Evolutionary conservation across 2,113 vertebrate species (phyloP), one percentile per base, ranked within the genome.

Genomic region (Pterocles orientalis): DNA sequence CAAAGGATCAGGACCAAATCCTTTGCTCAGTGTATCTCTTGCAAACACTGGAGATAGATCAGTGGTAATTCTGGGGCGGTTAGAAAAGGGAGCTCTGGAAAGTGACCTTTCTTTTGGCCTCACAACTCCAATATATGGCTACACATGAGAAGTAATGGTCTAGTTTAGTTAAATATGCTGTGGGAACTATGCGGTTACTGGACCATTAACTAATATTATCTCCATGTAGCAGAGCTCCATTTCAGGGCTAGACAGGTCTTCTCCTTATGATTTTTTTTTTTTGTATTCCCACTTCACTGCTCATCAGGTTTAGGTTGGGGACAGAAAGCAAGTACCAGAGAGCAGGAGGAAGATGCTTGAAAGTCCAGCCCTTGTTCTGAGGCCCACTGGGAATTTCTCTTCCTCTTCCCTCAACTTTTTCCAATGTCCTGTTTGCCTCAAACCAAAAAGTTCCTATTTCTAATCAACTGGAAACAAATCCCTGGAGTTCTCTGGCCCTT

Each of bases 301-400:
- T 78, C 39, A 24, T 10, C 1, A 0, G 1, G 1, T 61, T 92
- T 41, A 58, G 4, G 28, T 3, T 24, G 24, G 10, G 17, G 18
- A 82, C 56, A 71, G 64, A 84, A 86, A 64, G 2, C 2, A 76
- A 24, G 0, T 20, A 41, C 20, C 60, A 66, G 21, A 70, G 16
- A 91, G 28, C 4, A 34, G 7, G 6, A 5, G 14, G 10, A 45
- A 64, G 14, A n/a, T 14, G 18, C 11, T 16, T 66, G 54, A 73
- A 88, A 58, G 17, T 39, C 76, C n/a, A 83, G 17, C 11, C 14
- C 10, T 31, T 64, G 18, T 51, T 34, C 20, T 4, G 0, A 64
- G 15, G 33, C 45, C 33, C 47, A 75, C 0, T 2, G 48, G 20
- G 24, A 82, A 26, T 43, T 18, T 31, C 4, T 88, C 28, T 82